A percentile compares a stretch with the other conserved stretches of the same genome.
Conservation (phyloP, 2,113 vertebrate species). For the Toxostoma redivivum region DNA sequence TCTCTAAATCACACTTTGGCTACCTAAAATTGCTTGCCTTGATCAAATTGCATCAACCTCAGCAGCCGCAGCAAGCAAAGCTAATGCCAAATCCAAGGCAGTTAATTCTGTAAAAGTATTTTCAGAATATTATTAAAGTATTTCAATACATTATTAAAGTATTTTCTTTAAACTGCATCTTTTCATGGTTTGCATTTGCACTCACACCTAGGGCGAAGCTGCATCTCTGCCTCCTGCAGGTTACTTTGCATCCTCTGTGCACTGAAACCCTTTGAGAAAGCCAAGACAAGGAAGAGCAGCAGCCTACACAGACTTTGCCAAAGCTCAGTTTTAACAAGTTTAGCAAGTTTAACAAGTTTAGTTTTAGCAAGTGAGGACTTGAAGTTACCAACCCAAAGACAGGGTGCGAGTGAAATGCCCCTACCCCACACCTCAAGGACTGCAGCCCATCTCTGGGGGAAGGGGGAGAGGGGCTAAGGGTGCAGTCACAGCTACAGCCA, state of each 20-base stretch:
- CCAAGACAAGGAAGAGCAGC: neutral
- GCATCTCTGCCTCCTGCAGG: accelerated
- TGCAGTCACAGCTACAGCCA: neutral
- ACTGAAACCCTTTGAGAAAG: accelerated
- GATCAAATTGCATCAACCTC: neutral
- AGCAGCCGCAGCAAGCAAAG: neutral
- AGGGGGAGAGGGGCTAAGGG: neutral
- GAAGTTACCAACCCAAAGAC: neutral
- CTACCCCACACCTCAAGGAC: accelerated
- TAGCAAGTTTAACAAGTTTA: too few relatives aligned
- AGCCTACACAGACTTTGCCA: neutral
- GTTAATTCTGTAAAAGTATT: neutral
- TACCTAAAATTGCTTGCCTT: neutral
- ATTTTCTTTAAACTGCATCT: neutral
- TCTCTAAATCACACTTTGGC: neutral
- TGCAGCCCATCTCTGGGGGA: neutral
- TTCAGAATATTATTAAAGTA: too few relatives aligned
- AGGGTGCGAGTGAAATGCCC: neutral
- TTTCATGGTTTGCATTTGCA: neutral
- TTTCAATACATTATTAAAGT: too few relatives aligned
- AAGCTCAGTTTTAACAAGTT: neutral
- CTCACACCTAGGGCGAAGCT: neutral
- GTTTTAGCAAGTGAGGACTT: neutral
- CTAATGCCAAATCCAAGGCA: neutral
- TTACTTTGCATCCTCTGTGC: accelerated